phyloP scores from a whole-genome alignment of 2,113 vertebrate species.

The rat (Rattus norvegicus) region DNA sequence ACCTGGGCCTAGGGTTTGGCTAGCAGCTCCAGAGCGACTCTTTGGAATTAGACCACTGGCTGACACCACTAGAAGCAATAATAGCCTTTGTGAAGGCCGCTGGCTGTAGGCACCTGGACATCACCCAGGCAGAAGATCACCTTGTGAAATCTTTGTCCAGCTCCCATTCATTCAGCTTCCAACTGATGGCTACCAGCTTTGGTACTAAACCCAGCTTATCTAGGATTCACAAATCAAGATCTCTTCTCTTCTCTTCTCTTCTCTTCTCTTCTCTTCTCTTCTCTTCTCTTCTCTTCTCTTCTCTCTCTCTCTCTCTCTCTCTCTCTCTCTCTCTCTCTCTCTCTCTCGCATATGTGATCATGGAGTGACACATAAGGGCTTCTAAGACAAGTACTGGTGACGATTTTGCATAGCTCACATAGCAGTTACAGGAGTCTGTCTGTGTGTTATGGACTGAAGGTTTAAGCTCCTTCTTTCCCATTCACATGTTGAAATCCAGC shows the following conservation, averaged over 20 bases:
- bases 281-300: too few relatives aligned
- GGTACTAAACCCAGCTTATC: background rate
- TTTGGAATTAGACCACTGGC: background rate
- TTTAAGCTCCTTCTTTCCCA: background rate
- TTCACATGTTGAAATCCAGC: background rate
- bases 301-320: too few relatives aligned
- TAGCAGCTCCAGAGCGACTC: background rate
- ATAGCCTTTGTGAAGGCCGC: background rate
- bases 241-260: too few relatives aligned
- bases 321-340: background rate
- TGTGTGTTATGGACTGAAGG: background rate
- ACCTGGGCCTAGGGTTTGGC: background rate
- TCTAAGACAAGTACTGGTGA: background rate
- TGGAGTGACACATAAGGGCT: background rate
- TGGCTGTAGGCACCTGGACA: background rate
- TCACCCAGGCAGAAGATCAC: too few relatives aligned
- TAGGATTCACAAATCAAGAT: background rate
- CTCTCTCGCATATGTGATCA: too few relatives aligned
- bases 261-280: too few relatives aligned
- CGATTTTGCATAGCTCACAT: background rate
- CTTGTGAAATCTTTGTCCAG: background rate
- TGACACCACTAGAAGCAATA: background rate
- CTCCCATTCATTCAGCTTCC: background rate
- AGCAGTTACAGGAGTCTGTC: background rate
- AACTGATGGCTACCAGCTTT: too few relatives aligned